Evolutionary conservation across 2,113 vertebrate genomes (phyloP).

Genomic region (Saimiri boliviensis): DNA sequence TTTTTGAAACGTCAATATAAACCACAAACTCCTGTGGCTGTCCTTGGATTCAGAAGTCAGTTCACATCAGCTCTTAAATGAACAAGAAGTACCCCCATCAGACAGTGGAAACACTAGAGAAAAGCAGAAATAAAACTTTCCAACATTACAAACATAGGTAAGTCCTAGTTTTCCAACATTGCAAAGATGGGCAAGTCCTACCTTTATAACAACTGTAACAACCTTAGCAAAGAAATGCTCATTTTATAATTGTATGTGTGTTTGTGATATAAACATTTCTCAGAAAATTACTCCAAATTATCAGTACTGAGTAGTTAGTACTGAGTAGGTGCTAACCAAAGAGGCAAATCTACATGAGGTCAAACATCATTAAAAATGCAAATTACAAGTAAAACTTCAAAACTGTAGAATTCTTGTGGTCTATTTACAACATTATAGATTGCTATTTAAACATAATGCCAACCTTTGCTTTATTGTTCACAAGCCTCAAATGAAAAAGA

Average conservation of each 20-base stretch:
- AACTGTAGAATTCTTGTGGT: not conserved
- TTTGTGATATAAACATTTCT: not conserved
- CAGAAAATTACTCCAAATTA: not conserved
- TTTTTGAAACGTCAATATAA: not conserved
- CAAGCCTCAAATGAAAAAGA: slow-evolving; percentile 20
- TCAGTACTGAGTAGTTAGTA: too few relatives aligned
- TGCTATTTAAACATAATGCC: slow-evolving; percentile 15
- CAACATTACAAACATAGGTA: not conserved
- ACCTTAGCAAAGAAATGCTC: not conserved
- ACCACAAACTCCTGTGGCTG: not conserved
- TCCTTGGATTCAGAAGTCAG: slow-evolving; percentile 35
- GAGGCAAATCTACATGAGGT: not conserved
- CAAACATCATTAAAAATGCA: not conserved
- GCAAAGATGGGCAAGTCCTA: not conserved
- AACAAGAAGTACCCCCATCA: not conserved
- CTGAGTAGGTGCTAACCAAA: not conserved
- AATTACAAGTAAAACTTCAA: slow-evolving; percentile 43
- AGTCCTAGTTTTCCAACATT: not conserved
- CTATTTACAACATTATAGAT: not conserved
- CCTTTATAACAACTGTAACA: not conserved
- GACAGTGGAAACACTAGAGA: not conserved
- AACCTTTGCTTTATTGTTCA: slow-evolving; percentile 23
- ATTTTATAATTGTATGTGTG: not conserved
- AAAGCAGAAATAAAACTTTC: slow-evolving; percentile 40
- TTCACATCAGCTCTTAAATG: slow-evolving; percentile 20